These are phyloP conservation scores for Pardosa pseudoannulata DNA, from an alignment of 2,888 invertebrate species.

Conservation along the genomic window DNA sequence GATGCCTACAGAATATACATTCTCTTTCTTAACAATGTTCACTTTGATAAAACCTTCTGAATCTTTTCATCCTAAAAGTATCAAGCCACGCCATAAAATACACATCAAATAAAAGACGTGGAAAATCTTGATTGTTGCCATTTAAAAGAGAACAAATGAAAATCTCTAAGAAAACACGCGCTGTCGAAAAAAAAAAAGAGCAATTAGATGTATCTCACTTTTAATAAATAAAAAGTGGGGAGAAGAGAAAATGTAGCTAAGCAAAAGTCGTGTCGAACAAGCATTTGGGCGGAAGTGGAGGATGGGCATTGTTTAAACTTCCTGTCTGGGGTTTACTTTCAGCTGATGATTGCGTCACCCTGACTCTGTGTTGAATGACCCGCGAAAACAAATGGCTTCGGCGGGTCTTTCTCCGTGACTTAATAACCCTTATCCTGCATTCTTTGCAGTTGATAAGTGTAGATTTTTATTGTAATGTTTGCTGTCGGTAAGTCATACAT, in stretches of 20 bases:
- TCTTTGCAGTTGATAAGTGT: neutral
- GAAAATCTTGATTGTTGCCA: neutral
- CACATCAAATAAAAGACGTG: neutral
- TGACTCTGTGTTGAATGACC: conserved; percentile 3
- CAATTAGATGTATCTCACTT: conserved; percentile 5
- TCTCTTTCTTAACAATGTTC: neutral
- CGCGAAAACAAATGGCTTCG: conserved; percentile 7
- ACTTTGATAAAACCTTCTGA: neutral
- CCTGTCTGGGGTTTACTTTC: conserved; percentile 10
- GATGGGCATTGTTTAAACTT: conserved; percentile 19
- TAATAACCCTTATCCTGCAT: conserved; percentile 13
- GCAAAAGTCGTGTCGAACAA: conserved; percentile 17
- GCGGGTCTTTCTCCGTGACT: neutral
- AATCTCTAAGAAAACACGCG: neutral
- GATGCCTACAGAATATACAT: neutral
- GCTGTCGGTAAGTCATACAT: neutral
- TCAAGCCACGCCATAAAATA: neutral
- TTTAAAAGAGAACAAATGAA: too few relatives aligned
- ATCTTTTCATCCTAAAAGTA: neutral
- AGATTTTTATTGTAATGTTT: neutral
- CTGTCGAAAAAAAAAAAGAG: neutral
- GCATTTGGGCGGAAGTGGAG: conserved; percentile 18
- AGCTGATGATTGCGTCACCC: neutral
- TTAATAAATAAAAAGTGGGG: neutral
- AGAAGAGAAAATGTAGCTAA: neutral